Base-by-base conservation (phyloP, 2,113 vertebrate species). In the Garra rufa region DNA sequence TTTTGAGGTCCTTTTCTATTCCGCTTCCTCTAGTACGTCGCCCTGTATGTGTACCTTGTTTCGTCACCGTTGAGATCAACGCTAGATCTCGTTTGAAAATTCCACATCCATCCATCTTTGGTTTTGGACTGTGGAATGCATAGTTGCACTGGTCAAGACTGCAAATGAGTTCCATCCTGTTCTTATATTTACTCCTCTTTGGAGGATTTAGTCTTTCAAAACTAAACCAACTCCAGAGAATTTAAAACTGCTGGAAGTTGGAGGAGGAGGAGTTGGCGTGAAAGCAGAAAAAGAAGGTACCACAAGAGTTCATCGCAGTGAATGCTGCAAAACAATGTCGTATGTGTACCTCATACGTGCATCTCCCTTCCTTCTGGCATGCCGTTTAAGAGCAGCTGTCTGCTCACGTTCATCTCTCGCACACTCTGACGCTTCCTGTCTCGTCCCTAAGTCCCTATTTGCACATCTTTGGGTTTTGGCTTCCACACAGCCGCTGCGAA, bases 71-170 rank as follows among this genome's bases (percentile, higher is more conserved):
- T 87, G 87, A 91, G 88, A 90, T 89, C 74, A 85, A 88, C 78
- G 38, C 87, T 41, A 87, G 90, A 90, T 86, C 85, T 57, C 77
- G 73, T 63, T 73, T 89, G 91, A 67, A 85, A 90, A 92, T 93
- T 93, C 92, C 91, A 94, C 93, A 90, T 94, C 93, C 93, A 77
- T 89, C 94, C 93, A 95, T 97, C 96, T 98, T 97, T 98, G 97
- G 96, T 96, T 95, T 96, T 94, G 91, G 92, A 95, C 93, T 94
- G 93, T 94, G 95, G 94, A 96, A 95, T 97, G 96, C 97, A 98
- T 97, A 98, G 97, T 96, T 95, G 95, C 95, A 94, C 91, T 91
- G 91, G 92, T 91, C 90, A 88, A 89, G 87, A 93, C 92, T 94
- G 61, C 87, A 75, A 86, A 91, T 88, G 87, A 88, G 87, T 91